Evolutionary conservation across 2,888 invertebrate genomes (phyloP).

Genomic region (Phaonia tiefii): DNA sequence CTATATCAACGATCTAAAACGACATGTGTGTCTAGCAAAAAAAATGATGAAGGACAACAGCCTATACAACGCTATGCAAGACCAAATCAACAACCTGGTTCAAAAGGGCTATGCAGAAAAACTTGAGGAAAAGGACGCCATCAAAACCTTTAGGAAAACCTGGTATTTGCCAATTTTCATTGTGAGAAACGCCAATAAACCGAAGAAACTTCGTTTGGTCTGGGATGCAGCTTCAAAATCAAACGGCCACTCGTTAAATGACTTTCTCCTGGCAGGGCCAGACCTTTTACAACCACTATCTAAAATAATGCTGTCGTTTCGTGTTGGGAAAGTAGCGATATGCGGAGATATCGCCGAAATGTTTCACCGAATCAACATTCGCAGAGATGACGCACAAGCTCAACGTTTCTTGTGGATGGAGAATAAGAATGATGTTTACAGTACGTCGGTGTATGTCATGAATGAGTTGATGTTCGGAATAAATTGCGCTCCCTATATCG

Average conservation of each 20-base stretch:
- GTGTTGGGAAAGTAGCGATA: slow-evolving; percentile 58
- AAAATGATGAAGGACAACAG: slow-evolving; percentile 57
- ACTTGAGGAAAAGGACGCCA: neutral
- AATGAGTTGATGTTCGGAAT: slow-evolving; percentile 55
- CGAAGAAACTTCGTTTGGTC: slow-evolving; percentile 70
- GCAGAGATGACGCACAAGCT: too few relatives aligned
- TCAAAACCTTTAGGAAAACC: slow-evolving; percentile 34
- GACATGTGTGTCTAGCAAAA: slow-evolving; percentile 60
- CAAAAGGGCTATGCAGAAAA: slow-evolving; percentile 61
- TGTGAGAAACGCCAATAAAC: slow-evolving; percentile 69
- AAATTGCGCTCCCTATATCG: slow-evolving; percentile 45
- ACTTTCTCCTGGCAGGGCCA: too few relatives aligned
- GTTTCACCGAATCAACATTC: too few relatives aligned
- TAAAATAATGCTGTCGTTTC: too few relatives aligned
- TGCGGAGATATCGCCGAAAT: slow-evolving; percentile 66
- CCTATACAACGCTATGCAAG: slow-evolving; percentile 49
- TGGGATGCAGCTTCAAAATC: slow-evolving; percentile 74
- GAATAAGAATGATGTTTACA: slow-evolving; percentile 49
- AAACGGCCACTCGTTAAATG: slow-evolving; percentile 71
- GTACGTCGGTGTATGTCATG: slow-evolving; percentile 65
- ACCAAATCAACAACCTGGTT: slow-evolving; percentile 61
- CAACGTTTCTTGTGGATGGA: slow-evolving; percentile 67
- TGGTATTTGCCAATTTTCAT: slow-evolving; percentile 6
- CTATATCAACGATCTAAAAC: slow-evolving; percentile 42
- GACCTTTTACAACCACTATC: too few relatives aligned